Percentiles rank a stretch among this genome's conserved stretches.
These are phyloP conservation scores for Chelonia mydas DNA, from an alignment of 2,797 vertebrate genomes.

Conservation along the genomic window DNA sequence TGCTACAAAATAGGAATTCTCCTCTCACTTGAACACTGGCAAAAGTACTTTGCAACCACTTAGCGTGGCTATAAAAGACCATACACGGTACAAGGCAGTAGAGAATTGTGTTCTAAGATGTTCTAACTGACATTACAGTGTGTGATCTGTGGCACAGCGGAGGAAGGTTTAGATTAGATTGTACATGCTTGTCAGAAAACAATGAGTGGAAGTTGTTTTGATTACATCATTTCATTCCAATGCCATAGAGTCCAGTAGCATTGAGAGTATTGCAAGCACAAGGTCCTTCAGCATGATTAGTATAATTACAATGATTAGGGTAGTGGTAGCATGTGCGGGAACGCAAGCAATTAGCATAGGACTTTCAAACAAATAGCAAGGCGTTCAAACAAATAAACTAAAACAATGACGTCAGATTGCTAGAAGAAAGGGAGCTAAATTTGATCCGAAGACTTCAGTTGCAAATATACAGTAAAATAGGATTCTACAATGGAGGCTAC, in stretches of 20 bases:
- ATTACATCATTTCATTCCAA: conserved; percentile 57
- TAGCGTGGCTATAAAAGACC: neutral
- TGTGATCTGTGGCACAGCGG: neutral
- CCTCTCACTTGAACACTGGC: neutral
- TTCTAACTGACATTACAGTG: neutral
- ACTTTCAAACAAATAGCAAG: conserved; percentile 43
- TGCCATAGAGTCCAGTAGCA: conserved; percentile 45
- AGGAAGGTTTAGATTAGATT: neutral
- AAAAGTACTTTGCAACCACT: neutral
- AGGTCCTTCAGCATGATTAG: conserved; percentile 35
- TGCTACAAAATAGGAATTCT: neutral
- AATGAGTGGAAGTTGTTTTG: conserved; percentile 46
- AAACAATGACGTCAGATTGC: conserved; percentile 49
- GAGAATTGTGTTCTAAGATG: neutral
- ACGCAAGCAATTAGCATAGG: conserved; percentile 51
- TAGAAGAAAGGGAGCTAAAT: conserved; percentile 45
- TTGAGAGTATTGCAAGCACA: conserved; percentile 56
- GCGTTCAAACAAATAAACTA: conserved; percentile 41
- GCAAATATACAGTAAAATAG: conserved; percentile 60
- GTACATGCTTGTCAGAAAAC: neutral
- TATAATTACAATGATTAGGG: conserved; percentile 58
- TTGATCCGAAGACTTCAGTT: conserved; percentile 55
- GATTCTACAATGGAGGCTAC: conserved; percentile 57
- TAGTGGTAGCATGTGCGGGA: conserved; percentile 52
- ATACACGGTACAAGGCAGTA: neutral